phyloP scores from a whole-genome alignment of 2,888 invertebrate species.

The Sceliomorpha sp. region DNA sequence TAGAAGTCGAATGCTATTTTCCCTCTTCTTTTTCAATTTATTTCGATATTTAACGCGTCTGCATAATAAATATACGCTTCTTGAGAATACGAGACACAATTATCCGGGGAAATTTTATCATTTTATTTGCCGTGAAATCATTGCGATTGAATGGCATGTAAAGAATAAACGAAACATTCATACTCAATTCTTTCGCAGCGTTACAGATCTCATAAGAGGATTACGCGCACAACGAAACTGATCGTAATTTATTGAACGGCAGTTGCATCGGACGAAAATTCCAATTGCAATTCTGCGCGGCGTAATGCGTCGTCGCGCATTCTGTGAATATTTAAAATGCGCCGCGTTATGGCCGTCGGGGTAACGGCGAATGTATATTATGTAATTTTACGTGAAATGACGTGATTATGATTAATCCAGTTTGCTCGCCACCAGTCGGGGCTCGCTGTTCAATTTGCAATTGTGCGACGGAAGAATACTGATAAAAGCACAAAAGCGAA shows the following conservation, averaged over 20 bases:
- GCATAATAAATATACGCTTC: too few species aligned
- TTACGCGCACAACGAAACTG: slow-evolving; percentile 47
- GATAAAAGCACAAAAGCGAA: slow-evolving; percentile 1
- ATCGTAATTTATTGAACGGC: slow-evolving; percentile 64
- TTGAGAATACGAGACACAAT: too few species aligned
- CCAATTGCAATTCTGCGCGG: slow-evolving; percentile 62
- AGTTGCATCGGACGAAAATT: slow-evolving; percentile 59
- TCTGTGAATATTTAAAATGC: slow-evolving; percentile 65
- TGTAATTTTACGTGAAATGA: slow-evolving; percentile 50
- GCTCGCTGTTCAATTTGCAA: too few species aligned
- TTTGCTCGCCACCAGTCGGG: slow-evolving; percentile 3
- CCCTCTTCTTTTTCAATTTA: too few species aligned
- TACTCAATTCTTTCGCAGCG: neutral
- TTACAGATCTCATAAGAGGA: slow-evolving; percentile 12
- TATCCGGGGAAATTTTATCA: too few species aligned
- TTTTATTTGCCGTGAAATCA: too few species aligned
- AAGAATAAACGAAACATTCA: slow-evolving; percentile 3
- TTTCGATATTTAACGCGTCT: too few species aligned
- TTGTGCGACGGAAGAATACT: neutral
- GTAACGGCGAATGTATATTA: slow-evolving; percentile 62
- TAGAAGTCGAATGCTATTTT: too few species aligned
- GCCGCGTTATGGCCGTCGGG: slow-evolving; percentile 47
- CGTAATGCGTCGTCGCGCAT: slow-evolving; percentile 57
- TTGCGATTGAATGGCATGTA: neutral
- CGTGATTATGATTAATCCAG: slow-evolving; percentile 47